Percentiles rank a stretch among this genome's conserved stretches.
Conservation (phyloP, 2,113 vertebrate species). For the Gasterosteus aculeatus region DNA sequence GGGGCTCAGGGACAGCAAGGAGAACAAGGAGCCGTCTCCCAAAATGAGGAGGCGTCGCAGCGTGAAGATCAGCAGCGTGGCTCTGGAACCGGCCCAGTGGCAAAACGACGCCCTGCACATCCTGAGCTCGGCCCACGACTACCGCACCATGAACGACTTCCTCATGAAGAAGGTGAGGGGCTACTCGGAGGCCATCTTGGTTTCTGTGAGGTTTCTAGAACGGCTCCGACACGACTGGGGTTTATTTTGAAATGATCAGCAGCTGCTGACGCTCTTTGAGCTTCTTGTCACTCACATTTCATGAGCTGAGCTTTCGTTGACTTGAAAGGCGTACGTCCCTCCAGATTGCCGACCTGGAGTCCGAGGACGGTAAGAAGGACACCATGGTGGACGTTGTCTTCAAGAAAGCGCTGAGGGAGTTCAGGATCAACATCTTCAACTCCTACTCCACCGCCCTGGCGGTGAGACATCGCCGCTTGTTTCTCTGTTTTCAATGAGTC, state of each 20-base stretch:
- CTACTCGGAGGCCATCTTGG: no score
- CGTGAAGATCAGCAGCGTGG: conserved; percentile 90
- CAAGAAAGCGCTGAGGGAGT: conserved; percentile 96
- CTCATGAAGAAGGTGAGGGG: conserved; percentile 92
- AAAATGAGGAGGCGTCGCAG: conserved; percentile 89
- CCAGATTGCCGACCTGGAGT: conserved; percentile 93
- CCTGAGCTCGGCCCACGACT: conserved; percentile 87
- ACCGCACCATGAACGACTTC: conserved; percentile 97
- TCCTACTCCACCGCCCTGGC: conserved; percentile 93
- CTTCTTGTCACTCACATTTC: background rate
- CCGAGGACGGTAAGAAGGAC: conserved; percentile 94
- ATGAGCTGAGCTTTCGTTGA: background rate
- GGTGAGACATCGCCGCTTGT: conserved; percentile 75
- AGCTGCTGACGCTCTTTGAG: no score
- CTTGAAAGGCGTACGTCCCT: background rate
- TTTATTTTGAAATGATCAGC: no score
- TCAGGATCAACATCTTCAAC: conserved; percentile 97
- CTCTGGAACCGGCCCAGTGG: conserved; percentile 90
- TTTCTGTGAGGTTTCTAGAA: no score
- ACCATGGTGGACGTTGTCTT: conserved; percentile 96
- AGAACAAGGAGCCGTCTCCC: conserved; percentile 95
- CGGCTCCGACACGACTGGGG: no score
- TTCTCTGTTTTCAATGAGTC: background rate
- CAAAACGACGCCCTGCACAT: conserved; percentile 93
- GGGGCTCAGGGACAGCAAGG: conserved; percentile 86